Percentiles rank a stretch among this genome's conserved stretches.
Conservation (phyloP, 2,113 vertebrate species). For the Takifugu flavidus region DNA sequence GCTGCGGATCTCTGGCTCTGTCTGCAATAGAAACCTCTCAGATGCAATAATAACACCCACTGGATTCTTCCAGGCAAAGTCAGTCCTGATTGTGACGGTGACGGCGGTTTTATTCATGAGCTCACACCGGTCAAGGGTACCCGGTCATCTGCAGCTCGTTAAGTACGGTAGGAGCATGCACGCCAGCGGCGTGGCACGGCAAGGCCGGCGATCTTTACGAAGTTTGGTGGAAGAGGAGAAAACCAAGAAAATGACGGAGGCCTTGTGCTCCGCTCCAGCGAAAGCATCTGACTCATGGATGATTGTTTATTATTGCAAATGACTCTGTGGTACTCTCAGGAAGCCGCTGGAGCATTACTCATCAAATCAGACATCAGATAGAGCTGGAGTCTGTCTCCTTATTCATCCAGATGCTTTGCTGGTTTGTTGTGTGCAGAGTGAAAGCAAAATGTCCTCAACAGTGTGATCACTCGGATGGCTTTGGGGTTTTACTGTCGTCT, state of each 20-base stretch:
- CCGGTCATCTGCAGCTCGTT: constrained; percentile 57
- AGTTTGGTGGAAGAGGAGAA: background rate
- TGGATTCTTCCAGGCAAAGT: constrained; percentile 54
- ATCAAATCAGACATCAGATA: constrained; percentile 34
- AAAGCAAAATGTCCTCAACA: background rate
- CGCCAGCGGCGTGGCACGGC: background rate
- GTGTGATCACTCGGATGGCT: too few relatives aligned
- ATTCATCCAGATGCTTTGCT: constrained; percentile 21
- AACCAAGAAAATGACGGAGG: constrained; percentile 3
- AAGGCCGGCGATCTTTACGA: background rate
- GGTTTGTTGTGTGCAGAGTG: constrained; percentile 25
- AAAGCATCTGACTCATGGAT: constrained; percentile 67
- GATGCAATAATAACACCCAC: constrained; percentile 53
- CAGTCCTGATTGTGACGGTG: constrained; percentile 52
- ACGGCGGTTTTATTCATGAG: constrained; percentile 7
- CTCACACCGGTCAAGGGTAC: constrained; percentile 45
- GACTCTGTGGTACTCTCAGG: constrained; percentile 49
- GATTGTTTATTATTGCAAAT: constrained; percentile 58
- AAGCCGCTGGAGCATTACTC: constrained; percentile 59
- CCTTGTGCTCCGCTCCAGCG: constrained; percentile 29
- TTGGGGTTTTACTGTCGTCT: too few relatives aligned
- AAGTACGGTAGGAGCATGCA: constrained; percentile 7
- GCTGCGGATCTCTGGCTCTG: constrained; percentile 21
- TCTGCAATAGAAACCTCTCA: constrained; percentile 13
- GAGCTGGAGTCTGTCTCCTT: constrained; percentile 29